phyloP scores from a whole-genome alignment of 2,113 vertebrate genomes.

The Mungos mungo region DNA sequence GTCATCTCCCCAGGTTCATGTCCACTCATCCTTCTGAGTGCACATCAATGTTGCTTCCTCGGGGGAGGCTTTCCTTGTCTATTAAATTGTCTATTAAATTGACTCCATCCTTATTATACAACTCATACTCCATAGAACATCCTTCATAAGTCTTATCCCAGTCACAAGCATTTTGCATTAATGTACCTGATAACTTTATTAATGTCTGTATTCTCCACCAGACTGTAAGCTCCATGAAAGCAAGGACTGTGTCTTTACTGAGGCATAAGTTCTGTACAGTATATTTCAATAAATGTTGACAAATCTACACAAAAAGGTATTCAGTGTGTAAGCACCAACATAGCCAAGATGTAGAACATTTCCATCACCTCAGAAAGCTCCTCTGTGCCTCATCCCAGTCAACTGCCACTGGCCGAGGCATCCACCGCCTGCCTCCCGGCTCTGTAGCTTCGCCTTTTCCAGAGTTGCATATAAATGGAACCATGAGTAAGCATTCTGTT shows the following conservation, averaged over 20 bases:
- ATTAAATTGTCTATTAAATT: no score
- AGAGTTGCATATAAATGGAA: background rate
- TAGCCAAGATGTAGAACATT: background rate
- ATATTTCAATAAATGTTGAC: background rate
- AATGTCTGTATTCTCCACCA: background rate
- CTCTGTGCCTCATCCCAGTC: background rate
- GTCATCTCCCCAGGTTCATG: no score
- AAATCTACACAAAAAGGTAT: background rate
- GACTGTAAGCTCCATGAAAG: background rate
- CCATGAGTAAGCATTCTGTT: no score
- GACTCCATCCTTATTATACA: background rate
- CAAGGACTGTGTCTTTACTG: background rate
- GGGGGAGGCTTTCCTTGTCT: background rate
- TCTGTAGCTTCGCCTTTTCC: background rate
- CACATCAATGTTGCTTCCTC: background rate
- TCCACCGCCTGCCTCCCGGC: background rate
- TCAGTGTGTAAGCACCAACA: background rate
- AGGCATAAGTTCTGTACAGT: background rate
- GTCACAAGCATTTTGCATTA: background rate
- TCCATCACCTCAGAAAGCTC: background rate
- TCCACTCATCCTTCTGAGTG: background rate
- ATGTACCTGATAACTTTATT: background rate
- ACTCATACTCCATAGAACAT: background rate
- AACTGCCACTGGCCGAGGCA: background rate
- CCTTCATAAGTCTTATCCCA: background rate